A percentile compares a stretch with the other conserved stretches of the same genome.
These are phyloP conservation scores for Cephus runcator DNA, from an alignment of 2,888 invertebrate genomes.

Conservation along the genomic window DNA sequence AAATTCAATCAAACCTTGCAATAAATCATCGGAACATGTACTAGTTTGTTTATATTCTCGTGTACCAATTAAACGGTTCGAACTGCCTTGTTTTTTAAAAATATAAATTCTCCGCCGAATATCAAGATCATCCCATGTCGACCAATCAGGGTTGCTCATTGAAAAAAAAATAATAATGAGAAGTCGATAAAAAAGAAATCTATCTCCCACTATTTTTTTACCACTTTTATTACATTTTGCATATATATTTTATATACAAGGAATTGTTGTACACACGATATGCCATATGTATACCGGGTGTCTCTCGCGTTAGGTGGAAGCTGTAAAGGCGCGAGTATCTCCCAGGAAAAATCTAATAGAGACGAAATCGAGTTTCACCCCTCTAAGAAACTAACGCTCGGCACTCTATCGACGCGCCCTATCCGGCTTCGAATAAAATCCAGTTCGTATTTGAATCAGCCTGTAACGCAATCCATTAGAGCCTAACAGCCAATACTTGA, in stretches of 20 bases:
- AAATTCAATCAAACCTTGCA: conserved; percentile 64
- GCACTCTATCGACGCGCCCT: conserved; percentile 35
- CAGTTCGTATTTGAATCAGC: conserved; percentile 64
- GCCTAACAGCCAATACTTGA: conserved; percentile 62
- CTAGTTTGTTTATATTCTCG: conserved; percentile 48
- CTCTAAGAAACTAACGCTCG: conserved; percentile 45
- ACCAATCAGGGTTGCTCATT: no score
- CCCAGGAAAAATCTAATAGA: conserved; percentile 62
- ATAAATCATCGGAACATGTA: conserved; percentile 59
- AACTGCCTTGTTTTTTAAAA: not conserved
- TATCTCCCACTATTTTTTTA: no score
- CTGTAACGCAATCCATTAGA: conserved; percentile 64
- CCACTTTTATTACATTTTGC: no score
- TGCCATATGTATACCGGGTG: not conserved
- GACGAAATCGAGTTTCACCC: conserved; percentile 58
- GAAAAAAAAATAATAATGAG: no score
- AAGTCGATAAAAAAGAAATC: no score
- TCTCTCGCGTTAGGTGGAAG: not conserved
- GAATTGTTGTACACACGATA: no score
- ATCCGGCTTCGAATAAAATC: conserved; percentile 52
- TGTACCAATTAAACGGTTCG: conserved; percentile 57
- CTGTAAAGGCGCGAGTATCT: not conserved
- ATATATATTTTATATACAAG: no score
- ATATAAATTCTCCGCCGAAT: no score
- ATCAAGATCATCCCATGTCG: no score